Percentiles rank a stretch among this genome's conserved stretches.
phyloP scores from a whole-genome alignment of 2,888 invertebrate genomes.

The Iselma pallidipennis region DNA sequence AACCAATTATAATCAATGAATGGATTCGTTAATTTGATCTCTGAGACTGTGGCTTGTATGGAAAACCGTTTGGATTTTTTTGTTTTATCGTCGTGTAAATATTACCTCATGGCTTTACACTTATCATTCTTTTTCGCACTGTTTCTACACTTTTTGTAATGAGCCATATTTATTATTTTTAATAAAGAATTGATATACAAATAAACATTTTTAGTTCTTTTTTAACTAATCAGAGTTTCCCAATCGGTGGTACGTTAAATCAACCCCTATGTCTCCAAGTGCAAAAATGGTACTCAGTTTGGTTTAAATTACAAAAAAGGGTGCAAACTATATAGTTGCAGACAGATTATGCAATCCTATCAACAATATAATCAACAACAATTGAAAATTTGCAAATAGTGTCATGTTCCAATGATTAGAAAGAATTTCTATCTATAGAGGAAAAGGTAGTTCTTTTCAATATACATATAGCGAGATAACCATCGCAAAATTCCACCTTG shows the following conservation, averaged over 20 bases:
- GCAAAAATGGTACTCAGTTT: too few relatives aligned
- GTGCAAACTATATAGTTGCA: conserved; percentile 11
- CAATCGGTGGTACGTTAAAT: too few relatives aligned
- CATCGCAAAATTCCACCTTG: not conserved
- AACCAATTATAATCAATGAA: not conserved
- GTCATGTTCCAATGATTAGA: conserved; percentile 16
- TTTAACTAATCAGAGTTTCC: not conserved
- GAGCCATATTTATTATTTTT: not conserved
- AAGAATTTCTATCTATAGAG: conserved; percentile 16
- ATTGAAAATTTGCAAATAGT: conserved; percentile 14
- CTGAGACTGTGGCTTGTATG: conserved; percentile 60
- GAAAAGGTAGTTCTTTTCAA: not conserved
- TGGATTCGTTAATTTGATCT: not conserved
- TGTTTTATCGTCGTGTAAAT: not conserved
- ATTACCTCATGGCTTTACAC: not conserved
- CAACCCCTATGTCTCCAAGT: too few relatives aligned
- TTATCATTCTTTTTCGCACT: not conserved
- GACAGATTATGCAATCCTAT: not conserved
- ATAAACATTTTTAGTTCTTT: too few relatives aligned
- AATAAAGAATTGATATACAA: not conserved
- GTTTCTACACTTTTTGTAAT: not conserved
- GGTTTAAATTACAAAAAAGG: too few relatives aligned
- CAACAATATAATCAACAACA: not conserved
- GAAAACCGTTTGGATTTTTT: conserved; percentile 52
- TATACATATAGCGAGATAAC: not conserved